Conservation (phyloP, 2,888 invertebrate species). For the Amaurobius ferox region DNA sequence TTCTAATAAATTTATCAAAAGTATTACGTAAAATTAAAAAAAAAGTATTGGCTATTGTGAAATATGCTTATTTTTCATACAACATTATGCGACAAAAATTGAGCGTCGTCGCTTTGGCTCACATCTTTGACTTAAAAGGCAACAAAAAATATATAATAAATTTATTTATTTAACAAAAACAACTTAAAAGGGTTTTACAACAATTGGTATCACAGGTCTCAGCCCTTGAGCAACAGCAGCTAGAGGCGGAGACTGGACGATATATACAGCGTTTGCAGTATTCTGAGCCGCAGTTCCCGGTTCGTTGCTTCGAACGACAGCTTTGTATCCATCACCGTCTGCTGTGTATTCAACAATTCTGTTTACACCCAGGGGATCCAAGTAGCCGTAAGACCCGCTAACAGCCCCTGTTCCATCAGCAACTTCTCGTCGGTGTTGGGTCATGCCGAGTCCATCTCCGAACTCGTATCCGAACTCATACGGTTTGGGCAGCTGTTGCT, state of each 20-base stretch:
- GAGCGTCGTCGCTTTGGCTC: too few species aligned
- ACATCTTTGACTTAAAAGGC: too few species aligned
- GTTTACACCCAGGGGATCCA: constrained; percentile 26
- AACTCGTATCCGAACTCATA: not conserved
- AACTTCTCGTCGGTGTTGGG: constrained; percentile 23
- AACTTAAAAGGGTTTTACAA: too few species aligned
- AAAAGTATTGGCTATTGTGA: too few species aligned
- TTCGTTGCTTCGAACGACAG: constrained; percentile 46
- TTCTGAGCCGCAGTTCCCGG: constrained; percentile 23
- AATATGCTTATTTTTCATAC: too few species aligned
- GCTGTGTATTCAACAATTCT: constrained; percentile 54
- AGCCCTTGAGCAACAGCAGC: constrained; percentile 7
- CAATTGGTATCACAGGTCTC: not conserved
- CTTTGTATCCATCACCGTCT: constrained; percentile 35
- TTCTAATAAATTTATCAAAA: too few species aligned
- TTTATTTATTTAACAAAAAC: too few species aligned
- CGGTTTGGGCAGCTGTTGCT: not conserved
- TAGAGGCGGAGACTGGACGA: constrained; percentile 26
- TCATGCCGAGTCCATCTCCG: constrained; percentile 20
- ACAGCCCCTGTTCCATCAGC: constrained; percentile 32
- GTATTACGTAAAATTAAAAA: too few species aligned
- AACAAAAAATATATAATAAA: too few species aligned
- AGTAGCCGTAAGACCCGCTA: constrained; percentile 37
- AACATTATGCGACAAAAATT: too few species aligned
- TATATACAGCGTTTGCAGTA: constrained; percentile 17